Percentiles rank a stretch among this genome's conserved stretches.
phyloP scores from a whole-genome alignment of 2,113 vertebrate genomes.

The Thunnus thynnus region DNA sequence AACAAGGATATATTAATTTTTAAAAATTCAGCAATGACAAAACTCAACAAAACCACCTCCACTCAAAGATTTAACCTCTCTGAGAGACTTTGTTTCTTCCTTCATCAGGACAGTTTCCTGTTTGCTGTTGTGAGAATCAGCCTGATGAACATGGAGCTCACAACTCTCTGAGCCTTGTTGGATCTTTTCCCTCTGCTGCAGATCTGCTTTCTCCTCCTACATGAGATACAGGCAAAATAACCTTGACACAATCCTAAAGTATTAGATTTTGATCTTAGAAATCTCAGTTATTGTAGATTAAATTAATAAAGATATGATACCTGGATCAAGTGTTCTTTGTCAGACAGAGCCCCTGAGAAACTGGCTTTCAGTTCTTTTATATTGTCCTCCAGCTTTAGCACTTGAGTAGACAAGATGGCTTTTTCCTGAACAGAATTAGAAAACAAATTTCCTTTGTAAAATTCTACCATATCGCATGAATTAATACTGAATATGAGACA shows the following conservation, averaged over 20 bases:
- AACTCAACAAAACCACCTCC: not conserved
- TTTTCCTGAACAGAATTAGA: conserved; percentile 77
- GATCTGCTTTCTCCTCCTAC: conserved; percentile 82
- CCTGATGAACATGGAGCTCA: conserved; percentile 59
- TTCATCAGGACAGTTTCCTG: conserved; percentile 69
- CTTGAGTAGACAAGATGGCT: conserved; percentile 79
- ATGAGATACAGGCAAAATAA: conserved; percentile 9
- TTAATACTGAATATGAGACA: not conserved
- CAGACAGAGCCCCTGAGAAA: conserved; percentile 59
- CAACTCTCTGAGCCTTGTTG: conserved; percentile 47
- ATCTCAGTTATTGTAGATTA: not conserved
- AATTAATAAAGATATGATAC: conserved; percentile 54
- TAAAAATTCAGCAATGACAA: not conserved
- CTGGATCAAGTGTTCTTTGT: conserved; percentile 78
- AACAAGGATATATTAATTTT: not conserved
- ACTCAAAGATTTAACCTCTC: conserved; percentile 65
- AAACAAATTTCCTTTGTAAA: not conserved
- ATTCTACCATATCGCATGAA: not conserved
- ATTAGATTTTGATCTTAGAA: not conserved
- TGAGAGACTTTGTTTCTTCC: conserved; percentile 62
- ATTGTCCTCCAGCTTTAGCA: conserved; percentile 76
- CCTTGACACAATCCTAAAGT: not conserved
- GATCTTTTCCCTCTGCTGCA: conserved; percentile 65
- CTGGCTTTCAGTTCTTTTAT: conserved; percentile 77
- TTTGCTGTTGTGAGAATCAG: conserved; percentile 45